Conservation (phyloP, 2,113 vertebrate species). For the Porphyrio hochstetteri region DNA sequence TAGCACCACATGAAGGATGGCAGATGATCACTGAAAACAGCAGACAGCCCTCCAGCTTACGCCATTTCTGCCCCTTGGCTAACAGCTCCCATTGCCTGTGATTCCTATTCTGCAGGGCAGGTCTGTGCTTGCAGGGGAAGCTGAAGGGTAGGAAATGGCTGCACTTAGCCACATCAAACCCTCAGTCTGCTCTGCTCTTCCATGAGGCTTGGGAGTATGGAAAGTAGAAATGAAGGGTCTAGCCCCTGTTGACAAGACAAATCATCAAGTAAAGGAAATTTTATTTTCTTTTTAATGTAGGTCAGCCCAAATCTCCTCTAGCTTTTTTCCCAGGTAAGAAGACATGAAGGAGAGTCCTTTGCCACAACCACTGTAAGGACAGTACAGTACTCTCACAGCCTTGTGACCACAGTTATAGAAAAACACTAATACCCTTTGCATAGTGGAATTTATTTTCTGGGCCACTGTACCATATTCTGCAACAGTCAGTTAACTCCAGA, state of each 20-base stretch:
- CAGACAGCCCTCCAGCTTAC: not conserved
- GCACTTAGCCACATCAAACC: not conserved
- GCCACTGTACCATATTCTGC: not conserved
- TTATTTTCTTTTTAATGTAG: not conserved
- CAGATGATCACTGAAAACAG: not conserved
- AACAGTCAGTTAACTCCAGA: not conserved
- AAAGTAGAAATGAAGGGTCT: not conserved
- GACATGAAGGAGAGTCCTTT: not conserved
- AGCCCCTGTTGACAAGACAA: not conserved
- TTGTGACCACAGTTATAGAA: not conserved
- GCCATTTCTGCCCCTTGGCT: not conserved
- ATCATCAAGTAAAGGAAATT: not conserved
- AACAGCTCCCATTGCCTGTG: not conserved
- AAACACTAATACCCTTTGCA: not conserved
- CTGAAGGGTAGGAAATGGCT: not conserved
- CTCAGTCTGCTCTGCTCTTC: not conserved
- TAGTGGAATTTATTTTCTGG: not conserved
- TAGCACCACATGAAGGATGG: too few species aligned
- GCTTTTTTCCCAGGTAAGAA: not conserved
- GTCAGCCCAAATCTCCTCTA: not conserved
- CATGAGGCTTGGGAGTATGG: not conserved
- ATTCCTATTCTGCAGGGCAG: not conserved
- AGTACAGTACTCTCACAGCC: accelerated
- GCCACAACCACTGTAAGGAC: not conserved
- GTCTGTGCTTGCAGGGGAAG: not conserved